These are phyloP conservation scores for Pampusana beccarii DNA, from an alignment of 2,113 vertebrate genomes.

Conservation along the genomic window DNA sequence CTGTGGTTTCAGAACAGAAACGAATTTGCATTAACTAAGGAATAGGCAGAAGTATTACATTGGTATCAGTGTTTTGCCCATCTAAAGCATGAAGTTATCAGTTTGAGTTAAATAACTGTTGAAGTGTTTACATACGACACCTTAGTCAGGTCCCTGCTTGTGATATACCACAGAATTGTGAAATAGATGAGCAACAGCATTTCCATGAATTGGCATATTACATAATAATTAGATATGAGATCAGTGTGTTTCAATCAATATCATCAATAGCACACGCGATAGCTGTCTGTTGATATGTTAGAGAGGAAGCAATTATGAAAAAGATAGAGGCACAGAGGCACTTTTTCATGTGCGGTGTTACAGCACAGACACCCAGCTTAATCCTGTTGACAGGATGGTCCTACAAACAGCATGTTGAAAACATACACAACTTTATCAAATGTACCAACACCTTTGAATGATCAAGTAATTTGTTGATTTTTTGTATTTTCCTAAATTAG, in stretches of 20 bases:
- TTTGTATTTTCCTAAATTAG: not conserved
- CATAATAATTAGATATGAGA: not conserved
- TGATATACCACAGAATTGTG: not conserved
- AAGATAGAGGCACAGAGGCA: not conserved
- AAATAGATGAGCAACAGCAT: not conserved
- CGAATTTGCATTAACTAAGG: not conserved
- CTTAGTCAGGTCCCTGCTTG: not conserved
- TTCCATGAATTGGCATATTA: not conserved
- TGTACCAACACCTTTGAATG: not conserved
- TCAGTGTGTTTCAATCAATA: not conserved
- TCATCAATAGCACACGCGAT: not conserved
- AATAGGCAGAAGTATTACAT: not conserved
- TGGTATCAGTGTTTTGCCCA: not conserved
- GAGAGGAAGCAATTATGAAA: not conserved
- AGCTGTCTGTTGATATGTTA: not conserved
- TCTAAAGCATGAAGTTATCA: not conserved
- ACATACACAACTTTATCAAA: not conserved
- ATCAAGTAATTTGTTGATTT: not conserved
- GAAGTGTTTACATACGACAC: not conserved
- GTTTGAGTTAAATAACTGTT: not conserved
- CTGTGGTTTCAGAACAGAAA: not conserved
- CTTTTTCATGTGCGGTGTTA: rapidly evolving
- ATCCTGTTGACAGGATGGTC: not conserved
- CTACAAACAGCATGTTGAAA: not conserved
- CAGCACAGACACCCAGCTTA: not conserved